Conservation (phyloP, 2,113 vertebrate genomes). For the Crotalus tigris region DNA sequence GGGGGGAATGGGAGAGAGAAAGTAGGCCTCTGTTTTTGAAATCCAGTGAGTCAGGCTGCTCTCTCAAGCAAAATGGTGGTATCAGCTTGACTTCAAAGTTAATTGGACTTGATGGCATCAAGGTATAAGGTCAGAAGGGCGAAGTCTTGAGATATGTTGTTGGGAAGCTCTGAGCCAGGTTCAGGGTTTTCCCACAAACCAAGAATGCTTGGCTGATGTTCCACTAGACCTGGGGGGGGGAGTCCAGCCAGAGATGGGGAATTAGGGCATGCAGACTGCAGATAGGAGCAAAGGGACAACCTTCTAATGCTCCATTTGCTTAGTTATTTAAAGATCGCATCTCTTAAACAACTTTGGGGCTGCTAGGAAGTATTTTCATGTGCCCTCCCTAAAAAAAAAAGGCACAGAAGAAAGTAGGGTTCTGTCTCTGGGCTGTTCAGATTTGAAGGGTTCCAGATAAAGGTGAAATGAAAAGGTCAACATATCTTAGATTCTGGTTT, state of each 20-base stretch:
- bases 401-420: neutral
- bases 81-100: conserved; percentile 79
- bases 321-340: neutral
- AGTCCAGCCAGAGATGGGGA: neutral
- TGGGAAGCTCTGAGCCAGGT: conserved; percentile 76
- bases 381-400: rapidly evolving
- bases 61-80: conserved; percentile 88
- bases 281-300: neutral
- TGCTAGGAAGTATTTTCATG: neutral
- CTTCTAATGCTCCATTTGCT: neutral
- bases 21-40: conserved; percentile 62
- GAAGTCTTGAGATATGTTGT: conserved; percentile 77
- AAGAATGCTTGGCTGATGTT: conserved; percentile 17
- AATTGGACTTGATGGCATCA: conserved; percentile 86
- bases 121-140: conserved; percentile 80
- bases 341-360: neutral
- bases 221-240: conserved; percentile 26
- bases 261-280: neutral
- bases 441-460: neutral
- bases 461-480: neutral
- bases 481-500: neutral
- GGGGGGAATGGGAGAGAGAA: conserved; percentile 17
- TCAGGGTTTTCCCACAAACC: conserved; percentile 54
- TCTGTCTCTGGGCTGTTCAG: neutral
- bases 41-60: conserved; percentile 76